Conservation (phyloP, 2,888 invertebrate species). For the Bedellia somnulentella region DNA sequence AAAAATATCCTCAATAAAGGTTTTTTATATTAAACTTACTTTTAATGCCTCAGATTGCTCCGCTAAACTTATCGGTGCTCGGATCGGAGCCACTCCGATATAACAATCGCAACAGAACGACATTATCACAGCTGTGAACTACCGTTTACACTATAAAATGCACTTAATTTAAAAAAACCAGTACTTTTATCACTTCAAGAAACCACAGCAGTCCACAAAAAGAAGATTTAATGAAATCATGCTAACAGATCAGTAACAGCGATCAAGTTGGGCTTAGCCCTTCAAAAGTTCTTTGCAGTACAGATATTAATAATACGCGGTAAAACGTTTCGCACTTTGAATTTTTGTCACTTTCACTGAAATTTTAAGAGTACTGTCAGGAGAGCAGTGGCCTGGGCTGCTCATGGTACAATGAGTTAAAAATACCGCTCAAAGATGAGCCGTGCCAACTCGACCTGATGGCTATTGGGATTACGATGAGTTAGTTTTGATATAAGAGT, state of each 20-base stretch:
- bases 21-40: conserved; percentile 53
- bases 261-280: too few species aligned
- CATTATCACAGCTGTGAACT: conserved; percentile 40
- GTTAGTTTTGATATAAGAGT: conserved; percentile 41
- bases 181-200: conserved; percentile 10
- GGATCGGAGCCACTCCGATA: conserved; percentile 68
- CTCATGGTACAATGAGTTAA: conserved; percentile 56
- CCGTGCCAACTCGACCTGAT: conserved; percentile 48
- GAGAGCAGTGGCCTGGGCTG: conserved; percentile 44
- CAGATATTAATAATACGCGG: too few species aligned
- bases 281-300: too few species aligned
- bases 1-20: too few species aligned
- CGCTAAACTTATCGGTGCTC: conserved; percentile 76
- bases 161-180: conserved; percentile 13
- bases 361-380: conserved; percentile 34
- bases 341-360: conserved; percentile 46
- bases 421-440: conserved; percentile 58
- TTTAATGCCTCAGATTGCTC: conserved; percentile 73
- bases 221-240: too few species aligned
- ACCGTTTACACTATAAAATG: too few species aligned
- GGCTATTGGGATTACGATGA: conserved; percentile 37
- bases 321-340: too few species aligned
- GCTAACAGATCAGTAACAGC: too few species aligned
- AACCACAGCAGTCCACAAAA: too few species aligned
- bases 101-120: conserved; percentile 71